Conservation (phyloP, 2,113 vertebrate genomes). For the Desmodus rotundus region DNA sequence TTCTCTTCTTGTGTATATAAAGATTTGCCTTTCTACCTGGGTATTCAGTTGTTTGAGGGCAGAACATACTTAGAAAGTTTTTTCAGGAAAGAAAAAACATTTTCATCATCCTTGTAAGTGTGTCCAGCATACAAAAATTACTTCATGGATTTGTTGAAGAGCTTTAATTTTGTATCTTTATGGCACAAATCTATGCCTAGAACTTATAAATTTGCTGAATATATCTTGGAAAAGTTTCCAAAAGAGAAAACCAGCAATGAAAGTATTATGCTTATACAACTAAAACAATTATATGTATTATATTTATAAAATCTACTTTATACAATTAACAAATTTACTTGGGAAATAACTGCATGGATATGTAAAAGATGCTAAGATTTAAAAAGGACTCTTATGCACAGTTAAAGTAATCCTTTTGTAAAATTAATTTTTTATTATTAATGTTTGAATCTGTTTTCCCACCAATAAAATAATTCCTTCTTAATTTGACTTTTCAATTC, state of each 20-base stretch:
- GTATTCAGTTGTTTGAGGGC: not conserved
- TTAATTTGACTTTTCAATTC: constrained; percentile 3
- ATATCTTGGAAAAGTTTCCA: not conserved
- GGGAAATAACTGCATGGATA: not conserved
- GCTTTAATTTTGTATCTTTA: constrained; percentile 34
- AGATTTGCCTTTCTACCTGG: not conserved
- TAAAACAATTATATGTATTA: not conserved
- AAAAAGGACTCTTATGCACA: not conserved
- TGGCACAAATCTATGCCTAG: not conserved
- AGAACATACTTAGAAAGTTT: not conserved
- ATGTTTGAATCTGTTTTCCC: too few relatives aligned
- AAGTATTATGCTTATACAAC: not conserved
- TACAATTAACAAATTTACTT: not conserved
- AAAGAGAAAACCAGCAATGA: constrained; percentile 27
- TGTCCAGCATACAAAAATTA: not conserved
- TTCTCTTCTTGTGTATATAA: not conserved
- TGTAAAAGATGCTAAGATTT: not conserved
- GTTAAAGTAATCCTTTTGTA: not conserved
- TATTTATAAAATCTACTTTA: not conserved
- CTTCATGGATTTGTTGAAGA: not conserved
- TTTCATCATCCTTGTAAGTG: not conserved
- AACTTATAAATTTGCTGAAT: not conserved
- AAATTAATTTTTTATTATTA: too few relatives aligned
- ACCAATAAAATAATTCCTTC: not conserved
- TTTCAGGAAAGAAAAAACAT: not conserved